A percentile compares a stretch with the other conserved stretches of the same genome.
Conservation (phyloP, 2,797 vertebrate species). For the Pangasius sanitwongsei region DNA sequence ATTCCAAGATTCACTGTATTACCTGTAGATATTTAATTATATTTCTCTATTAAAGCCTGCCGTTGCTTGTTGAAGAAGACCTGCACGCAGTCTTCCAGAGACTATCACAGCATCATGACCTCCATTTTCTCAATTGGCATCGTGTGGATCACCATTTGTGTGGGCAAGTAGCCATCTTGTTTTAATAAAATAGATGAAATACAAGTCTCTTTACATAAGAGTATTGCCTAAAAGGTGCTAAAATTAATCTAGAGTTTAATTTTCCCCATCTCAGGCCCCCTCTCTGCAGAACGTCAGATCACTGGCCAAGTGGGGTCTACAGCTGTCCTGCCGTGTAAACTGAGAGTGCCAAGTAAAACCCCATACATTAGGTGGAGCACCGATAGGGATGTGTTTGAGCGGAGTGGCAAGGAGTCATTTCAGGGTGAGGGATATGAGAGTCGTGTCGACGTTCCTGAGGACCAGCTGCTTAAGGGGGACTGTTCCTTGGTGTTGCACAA, state of each 20-base stretch:
- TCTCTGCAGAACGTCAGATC: not conserved
- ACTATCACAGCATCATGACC: not conserved
- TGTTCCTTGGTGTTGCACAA: conserved; percentile 13
- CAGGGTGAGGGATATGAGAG: not conserved
- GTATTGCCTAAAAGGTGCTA: not conserved
- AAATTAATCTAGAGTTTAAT: not conserved
- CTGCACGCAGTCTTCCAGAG: not conserved
- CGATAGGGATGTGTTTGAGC: not conserved
- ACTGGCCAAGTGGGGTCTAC: not conserved
- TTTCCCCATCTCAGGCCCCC: not conserved
- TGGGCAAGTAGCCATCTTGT: not conserved
- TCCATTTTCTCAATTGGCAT: not conserved
- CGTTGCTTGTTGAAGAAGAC: not conserved
- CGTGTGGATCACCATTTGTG: not conserved
- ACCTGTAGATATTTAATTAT: not conserved
- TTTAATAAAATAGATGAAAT: not conserved
- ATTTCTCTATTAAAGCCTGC: not conserved
- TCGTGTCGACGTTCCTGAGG: conserved; percentile 20
- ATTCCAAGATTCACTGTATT: not conserved
- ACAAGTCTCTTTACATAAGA: not conserved
- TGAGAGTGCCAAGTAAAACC: not conserved
- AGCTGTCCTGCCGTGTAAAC: not conserved
- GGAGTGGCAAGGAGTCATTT: not conserved
- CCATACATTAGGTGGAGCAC: conserved; percentile 5
- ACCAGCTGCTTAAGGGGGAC: not conserved